Percentiles rank a stretch among this genome's conserved stretches.
These are phyloP conservation scores for Mythimna albipuncta DNA, from an alignment of 2,888 invertebrate species.

Conservation along the genomic window DNA sequence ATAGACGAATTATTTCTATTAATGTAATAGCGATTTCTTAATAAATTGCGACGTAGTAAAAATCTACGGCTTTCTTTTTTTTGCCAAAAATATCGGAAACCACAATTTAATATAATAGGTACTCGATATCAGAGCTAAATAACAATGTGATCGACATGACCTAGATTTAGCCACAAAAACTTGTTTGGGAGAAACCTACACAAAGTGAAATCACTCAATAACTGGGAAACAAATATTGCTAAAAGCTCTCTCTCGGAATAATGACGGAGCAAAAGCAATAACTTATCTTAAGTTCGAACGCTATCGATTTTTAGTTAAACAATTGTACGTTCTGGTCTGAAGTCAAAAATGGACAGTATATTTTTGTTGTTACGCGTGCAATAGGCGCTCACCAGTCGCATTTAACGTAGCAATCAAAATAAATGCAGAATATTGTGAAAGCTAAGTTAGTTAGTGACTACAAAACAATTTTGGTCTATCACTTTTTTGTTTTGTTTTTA, in stretches of 20 bases:
- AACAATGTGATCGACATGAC: conserved; percentile 43
- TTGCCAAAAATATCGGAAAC: conserved; percentile 6
- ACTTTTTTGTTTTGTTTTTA: background rate
- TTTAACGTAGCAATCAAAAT: background rate
- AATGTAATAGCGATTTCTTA: too few relatives aligned
- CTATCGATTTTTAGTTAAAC: conserved; percentile 11
- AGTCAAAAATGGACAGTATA: conserved; percentile 1
- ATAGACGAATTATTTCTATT: background rate
- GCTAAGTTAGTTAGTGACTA: background rate
- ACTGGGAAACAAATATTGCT: conserved; percentile 39
- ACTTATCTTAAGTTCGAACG: conserved; percentile 16
- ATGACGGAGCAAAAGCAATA: conserved; percentile 34
- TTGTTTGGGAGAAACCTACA: conserved; percentile 24
- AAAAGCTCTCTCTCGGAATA: conserved; percentile 39
- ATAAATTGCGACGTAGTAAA: background rate
- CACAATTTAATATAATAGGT: conserved; percentile 3
- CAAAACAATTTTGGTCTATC: background rate
- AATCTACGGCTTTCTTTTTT: background rate
- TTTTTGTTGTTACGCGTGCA: background rate
- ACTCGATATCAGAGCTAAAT: conserved; percentile 4
- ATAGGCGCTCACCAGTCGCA: conserved; percentile 2
- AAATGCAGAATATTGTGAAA: background rate
- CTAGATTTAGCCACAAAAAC: conserved; percentile 47
- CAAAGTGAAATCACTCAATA: conserved; percentile 47
- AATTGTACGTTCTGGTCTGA: background rate